phyloP scores from a whole-genome alignment of 1,140 invertebrate genomes.

The Drosophila pseudoobscura region DNA sequence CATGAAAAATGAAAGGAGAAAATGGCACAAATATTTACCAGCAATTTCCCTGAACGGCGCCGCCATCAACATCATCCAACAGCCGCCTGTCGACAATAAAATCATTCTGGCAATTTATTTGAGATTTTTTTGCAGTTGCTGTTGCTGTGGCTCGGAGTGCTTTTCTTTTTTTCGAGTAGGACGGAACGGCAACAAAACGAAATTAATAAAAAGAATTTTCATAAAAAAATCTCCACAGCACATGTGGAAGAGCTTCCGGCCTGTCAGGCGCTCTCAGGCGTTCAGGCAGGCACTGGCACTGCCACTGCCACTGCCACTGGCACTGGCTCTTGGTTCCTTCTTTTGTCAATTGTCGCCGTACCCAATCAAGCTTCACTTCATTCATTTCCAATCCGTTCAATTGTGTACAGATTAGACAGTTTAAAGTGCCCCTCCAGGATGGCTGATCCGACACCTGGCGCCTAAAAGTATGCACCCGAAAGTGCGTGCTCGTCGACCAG shows the following conservation, averaged over 20 bases:
- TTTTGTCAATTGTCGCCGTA: constrained; percentile 10
- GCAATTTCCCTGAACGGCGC: constrained; percentile 37
- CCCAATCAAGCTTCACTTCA: constrained; percentile 24
- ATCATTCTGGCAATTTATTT: constrained; percentile 54
- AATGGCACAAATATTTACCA: constrained; percentile 50
- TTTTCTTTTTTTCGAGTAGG: not conserved
- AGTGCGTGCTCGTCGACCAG: too few species aligned
- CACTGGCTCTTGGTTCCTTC: not conserved
- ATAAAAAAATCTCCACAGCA: constrained; percentile 25
- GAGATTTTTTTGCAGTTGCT: constrained; percentile 22
- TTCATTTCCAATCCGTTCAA: too few species aligned
- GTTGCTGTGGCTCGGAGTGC: constrained; percentile 4
- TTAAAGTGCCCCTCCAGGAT: too few species aligned
- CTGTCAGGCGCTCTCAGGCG: too few species aligned
- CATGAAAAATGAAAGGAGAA: constrained; percentile 11
- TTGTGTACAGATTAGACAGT: too few species aligned
- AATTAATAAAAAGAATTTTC: constrained; percentile 53
- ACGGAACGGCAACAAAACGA: constrained; percentile 34
- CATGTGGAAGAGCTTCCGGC: constrained; percentile 9
- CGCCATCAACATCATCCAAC: constrained; percentile 44
- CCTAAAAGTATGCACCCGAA: too few species aligned
- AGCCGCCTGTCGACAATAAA: constrained; percentile 41
- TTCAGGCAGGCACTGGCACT: not conserved
- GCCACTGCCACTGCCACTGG: not conserved
- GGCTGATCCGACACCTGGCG: too few species aligned